Conservation (phyloP, 2,113 vertebrate species). For the Callithrix jacchus region DNA sequence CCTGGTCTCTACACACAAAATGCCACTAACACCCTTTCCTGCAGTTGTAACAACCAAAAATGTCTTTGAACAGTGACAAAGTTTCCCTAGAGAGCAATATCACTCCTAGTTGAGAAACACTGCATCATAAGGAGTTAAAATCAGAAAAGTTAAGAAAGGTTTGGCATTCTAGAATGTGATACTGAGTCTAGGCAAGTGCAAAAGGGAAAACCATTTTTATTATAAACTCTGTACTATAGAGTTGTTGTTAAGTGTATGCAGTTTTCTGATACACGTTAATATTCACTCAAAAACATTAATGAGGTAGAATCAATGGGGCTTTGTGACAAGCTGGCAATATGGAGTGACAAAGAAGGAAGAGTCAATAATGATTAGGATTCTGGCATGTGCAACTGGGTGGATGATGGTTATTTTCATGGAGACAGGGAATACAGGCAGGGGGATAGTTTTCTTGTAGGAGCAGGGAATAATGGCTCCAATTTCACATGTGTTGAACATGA, state of each 20-base stretch:
- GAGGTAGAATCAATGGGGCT: not conserved
- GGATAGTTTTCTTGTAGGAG: not conserved
- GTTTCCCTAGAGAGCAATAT: not conserved
- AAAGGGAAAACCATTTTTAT: not conserved
- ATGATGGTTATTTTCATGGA: not conserved
- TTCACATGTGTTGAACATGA: constrained; percentile 16
- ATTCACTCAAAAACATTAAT: not conserved
- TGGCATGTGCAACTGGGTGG: not conserved
- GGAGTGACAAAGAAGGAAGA: not conserved
- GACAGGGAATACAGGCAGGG: not conserved
- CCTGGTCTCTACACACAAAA: not conserved
- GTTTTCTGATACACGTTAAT: constrained; percentile 25
- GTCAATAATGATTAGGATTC: not conserved
- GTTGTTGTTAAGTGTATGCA: not conserved
- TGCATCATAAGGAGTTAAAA: not conserved
- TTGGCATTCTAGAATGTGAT: not conserved
- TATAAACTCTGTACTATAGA: not conserved
- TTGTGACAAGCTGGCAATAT: not conserved
- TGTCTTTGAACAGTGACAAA: not conserved
- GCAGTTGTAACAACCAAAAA: not conserved
- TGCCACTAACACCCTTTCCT: not conserved
- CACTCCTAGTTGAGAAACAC: not conserved
- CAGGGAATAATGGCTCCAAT: not conserved
- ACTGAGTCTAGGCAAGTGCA: not conserved
- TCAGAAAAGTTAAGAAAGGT: constrained; percentile 19